Evolutionary conservation across 2,113 vertebrate species (phyloP).

Genomic region (Ophiodon elongatus): DNA sequence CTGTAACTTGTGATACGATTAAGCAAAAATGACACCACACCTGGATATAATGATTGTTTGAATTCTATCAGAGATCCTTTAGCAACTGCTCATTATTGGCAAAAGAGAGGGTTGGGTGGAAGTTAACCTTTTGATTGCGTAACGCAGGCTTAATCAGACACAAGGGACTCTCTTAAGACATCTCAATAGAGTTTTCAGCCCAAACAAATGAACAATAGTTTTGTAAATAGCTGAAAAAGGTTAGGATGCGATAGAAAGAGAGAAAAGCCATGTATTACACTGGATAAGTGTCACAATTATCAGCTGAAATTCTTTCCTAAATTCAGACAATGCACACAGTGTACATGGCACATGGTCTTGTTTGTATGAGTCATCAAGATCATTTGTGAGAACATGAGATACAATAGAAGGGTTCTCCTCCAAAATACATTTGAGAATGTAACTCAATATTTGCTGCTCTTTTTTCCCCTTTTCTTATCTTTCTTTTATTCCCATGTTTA

Average conservation of each 20-base stretch:
- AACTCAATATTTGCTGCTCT: conserved; percentile 9
- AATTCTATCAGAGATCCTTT: conserved; percentile 24
- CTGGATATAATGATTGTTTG: conserved; percentile 26
- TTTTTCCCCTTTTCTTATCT: not conserved
- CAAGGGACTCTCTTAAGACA: conserved; percentile 29
- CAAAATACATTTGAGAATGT: conserved; percentile 18
- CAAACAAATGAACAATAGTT: not conserved
- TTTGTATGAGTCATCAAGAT: conserved; percentile 55
- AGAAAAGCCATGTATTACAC: not conserved
- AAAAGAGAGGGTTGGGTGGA: conserved; percentile 41
- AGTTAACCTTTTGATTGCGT: conserved; percentile 40
- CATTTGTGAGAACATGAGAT: conserved; percentile 58
- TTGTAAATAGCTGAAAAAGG: not conserved
- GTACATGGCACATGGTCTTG: conserved; percentile 40
- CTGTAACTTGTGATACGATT: conserved; percentile 41
- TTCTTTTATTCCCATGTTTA: not conserved
- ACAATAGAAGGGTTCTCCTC: conserved; percentile 28
- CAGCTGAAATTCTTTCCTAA: conserved; percentile 45
- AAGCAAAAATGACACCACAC: conserved; percentile 28
- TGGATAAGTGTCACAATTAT: conserved; percentile 46
- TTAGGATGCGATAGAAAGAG: not conserved
- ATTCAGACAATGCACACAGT: conserved; percentile 61
- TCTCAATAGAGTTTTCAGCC: not conserved
- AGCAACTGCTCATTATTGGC: conserved; percentile 7
- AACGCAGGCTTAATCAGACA: conserved; percentile 47